Evolutionary conservation across 2,113 vertebrate genomes (phyloP).

Genomic region (Nymphicus hollandicus): DNA sequence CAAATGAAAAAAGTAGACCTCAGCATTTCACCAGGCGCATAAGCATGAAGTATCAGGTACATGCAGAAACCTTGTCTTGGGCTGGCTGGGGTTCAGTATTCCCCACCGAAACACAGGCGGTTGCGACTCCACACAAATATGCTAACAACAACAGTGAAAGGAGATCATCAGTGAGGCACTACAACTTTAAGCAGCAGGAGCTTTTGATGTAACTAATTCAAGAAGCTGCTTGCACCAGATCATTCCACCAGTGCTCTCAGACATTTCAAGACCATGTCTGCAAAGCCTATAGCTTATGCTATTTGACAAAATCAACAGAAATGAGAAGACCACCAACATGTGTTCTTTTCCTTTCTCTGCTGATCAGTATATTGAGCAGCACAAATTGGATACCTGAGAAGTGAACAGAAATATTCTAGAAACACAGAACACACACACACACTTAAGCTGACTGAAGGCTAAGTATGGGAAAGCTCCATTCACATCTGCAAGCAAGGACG

Average conservation of each 20-base stretch:
- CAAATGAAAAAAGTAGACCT: background rate
- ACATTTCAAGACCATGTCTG: background rate
- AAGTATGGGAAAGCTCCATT: slow-evolving; percentile 9
- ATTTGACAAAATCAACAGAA: background rate
- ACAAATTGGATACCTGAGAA: background rate
- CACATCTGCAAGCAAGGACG: background rate
- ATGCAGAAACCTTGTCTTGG: background rate
- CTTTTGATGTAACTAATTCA: background rate
- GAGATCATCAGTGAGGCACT: background rate
- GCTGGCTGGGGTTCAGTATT: background rate
- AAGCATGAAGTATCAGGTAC: background rate
- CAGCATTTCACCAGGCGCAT: background rate
- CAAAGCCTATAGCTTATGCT: background rate
- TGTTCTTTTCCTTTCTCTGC: background rate
- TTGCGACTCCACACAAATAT: background rate
- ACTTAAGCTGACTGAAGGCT: background rate
- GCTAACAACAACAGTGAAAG: background rate
- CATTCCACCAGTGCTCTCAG: background rate
- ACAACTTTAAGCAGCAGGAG: background rate
- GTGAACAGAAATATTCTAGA: background rate
- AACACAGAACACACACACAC: background rate
- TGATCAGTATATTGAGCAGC: background rate
- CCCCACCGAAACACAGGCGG: background rate
- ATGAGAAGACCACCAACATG: background rate
- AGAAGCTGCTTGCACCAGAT: background rate